Base-by-base conservation (phyloP, 2,888 invertebrate species). In the Liopterus haemorrhoidalis region DNA sequence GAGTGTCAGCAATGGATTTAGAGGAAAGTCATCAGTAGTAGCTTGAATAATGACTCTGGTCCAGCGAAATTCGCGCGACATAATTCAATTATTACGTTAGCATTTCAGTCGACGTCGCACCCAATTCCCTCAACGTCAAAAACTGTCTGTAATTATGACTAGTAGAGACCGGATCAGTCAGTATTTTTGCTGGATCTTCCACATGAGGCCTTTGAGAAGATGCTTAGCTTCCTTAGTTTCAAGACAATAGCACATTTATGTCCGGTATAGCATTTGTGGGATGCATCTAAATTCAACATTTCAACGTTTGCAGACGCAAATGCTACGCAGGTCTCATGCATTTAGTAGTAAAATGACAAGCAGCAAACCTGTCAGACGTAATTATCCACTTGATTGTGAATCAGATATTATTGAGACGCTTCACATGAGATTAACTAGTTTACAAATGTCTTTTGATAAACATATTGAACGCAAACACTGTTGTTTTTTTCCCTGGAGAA, bases 401-500 rank as follows among this genome's bases (percentile, higher is more conserved):
- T 88, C 87, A 25, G 93, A 93, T 67, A 92, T 93, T 33, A 83
- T 93, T 61, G 91, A 93, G 69, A 92, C 93, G 1, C 74, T 93
- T 54, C 90, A 92, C 62, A 93, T 93, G 84, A 78, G 93, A 53
- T 75, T 94, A 36, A 90, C 90, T 41, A 70, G 93, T 45, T 72
- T 94, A 50, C 89, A 91, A 69, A 93, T 93, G 92, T 86, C 91
- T 11, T 91, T 92, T 71, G 90, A 90, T 39, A 93, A 92, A 70
- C 92, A 93, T 66, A 92, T 93, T 63, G 92, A 92, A 66, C 76
- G 88, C 58, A 89, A 86, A 63, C 86, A 91, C 62, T 90, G 90
- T 65, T 93, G 91, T 70, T 94, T 94, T n/a, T 69, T 93, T 93
- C 63, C 90, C 93, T 33, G 93, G 93, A 67, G 91, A 90, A 76